Conservation (phyloP, 2,888 invertebrate genomes). For the Sussaba pulchella region DNA sequence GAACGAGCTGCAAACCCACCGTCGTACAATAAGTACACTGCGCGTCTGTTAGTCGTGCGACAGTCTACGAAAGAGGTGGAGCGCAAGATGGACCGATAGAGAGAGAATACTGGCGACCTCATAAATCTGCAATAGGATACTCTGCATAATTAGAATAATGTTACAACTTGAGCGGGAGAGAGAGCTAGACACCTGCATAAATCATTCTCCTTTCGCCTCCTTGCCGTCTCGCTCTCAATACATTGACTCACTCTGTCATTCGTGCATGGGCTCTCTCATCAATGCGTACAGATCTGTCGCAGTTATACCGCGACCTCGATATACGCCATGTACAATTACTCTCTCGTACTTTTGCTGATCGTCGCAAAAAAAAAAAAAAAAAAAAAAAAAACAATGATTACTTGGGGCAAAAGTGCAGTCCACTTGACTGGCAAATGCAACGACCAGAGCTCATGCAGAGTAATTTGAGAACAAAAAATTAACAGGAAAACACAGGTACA, state of each 20-base stretch:
- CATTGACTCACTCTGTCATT: not conserved
- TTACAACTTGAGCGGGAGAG: conserved; percentile 69
- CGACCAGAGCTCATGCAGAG: not conserved
- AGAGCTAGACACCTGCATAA: conserved; percentile 72
- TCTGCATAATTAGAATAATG: conserved; percentile 80
- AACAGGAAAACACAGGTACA: not conserved
- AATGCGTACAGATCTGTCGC: not conserved
- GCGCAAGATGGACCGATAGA: conserved; percentile 25
- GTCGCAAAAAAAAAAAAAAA: conserved; percentile 4
- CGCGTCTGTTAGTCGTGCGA: conserved; percentile 1
- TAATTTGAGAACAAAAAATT: conserved; percentile 6
- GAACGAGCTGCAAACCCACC: conserved; percentile 32
- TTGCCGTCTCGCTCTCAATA: conserved; percentile 57
- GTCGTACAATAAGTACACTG: conserved; percentile 18
- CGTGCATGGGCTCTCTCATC: not conserved
- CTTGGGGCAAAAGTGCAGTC: conserved; percentile 19
- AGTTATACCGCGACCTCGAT: conserved; percentile 30
- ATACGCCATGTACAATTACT: not conserved
- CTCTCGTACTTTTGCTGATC: not conserved
- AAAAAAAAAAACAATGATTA: not conserved
- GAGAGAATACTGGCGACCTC: conserved; percentile 72
- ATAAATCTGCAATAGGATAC: conserved; percentile 82
- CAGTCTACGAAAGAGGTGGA: conserved; percentile 60
- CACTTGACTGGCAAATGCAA: conserved; percentile 5
- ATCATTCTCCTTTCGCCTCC: conserved; percentile 72